Evolutionary conservation across 2,797 vertebrate species (phyloP).

Genomic region (Tragopan temminckii): DNA sequence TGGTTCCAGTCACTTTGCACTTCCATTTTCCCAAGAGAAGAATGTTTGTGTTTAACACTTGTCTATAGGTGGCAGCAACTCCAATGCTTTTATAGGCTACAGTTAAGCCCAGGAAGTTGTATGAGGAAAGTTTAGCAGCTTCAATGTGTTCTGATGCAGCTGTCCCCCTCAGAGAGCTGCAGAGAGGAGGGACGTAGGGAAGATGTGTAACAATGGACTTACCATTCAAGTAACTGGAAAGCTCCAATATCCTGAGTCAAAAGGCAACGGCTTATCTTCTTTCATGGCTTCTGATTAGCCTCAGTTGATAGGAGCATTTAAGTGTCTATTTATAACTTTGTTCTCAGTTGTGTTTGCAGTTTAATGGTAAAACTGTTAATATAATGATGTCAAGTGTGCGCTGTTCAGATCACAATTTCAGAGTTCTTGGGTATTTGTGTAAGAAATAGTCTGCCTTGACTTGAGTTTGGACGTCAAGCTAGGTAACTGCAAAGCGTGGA

Average conservation of each 20-base stretch:
- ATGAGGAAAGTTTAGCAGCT: not conserved
- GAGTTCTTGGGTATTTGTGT: rapidly evolving
- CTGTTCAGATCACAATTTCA: not conserved
- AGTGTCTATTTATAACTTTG: not conserved
- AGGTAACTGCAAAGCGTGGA: not conserved
- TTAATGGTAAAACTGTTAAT: not conserved
- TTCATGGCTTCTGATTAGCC: slow-evolving; percentile 20
- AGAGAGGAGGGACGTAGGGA: not conserved
- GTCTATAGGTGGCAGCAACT: slow-evolving; percentile 67
- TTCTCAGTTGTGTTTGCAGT: not conserved
- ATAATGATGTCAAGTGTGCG: not conserved
- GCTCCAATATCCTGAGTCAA: not conserved
- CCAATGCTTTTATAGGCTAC: slow-evolving; percentile 19
- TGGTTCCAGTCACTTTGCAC: not conserved
- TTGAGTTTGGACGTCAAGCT: not conserved
- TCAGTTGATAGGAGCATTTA: not conserved
- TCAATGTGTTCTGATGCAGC: not conserved
- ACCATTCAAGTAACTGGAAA: not conserved
- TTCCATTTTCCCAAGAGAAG: not conserved
- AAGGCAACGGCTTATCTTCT: not conserved
- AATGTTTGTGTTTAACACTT: not conserved
- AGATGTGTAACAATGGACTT: not conserved
- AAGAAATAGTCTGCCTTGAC: not conserved
- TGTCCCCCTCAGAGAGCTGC: not conserved
- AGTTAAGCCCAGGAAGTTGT: not conserved